Evolutionary conservation across 1,140 invertebrate species (phyloP).

Genomic region (Panulirus ornatus): DNA sequence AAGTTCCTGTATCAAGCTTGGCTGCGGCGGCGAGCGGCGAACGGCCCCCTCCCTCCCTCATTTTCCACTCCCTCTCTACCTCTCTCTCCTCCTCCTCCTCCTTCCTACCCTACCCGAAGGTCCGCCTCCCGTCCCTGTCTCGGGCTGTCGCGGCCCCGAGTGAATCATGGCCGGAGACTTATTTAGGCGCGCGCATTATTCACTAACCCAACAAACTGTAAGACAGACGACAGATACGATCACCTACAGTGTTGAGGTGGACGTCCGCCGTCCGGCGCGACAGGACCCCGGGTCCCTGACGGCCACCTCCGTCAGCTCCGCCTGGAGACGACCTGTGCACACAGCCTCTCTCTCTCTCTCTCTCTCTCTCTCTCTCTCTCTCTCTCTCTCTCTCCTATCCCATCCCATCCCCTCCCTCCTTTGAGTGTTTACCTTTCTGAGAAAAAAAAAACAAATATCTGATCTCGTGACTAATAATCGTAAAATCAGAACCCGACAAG

Average conservation of each 20-base stretch:
- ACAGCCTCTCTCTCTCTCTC: not conserved
- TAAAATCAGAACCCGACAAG: not conserved
- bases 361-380: not conserved
- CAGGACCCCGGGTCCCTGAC: too few relatives aligned
- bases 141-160: not conserved
- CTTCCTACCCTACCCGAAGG: too few relatives aligned
- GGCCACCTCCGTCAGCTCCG: too few relatives aligned
- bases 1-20: not conserved
- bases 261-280: not conserved
- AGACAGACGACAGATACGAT: conserved; percentile 44
- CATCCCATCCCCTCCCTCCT: not conserved
- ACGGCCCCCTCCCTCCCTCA: not conserved
- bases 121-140: not conserved
- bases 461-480: not conserved
- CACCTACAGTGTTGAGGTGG: not conserved
- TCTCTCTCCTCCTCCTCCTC: too few relatives aligned
- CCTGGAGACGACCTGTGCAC: too few relatives aligned
- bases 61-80: too few relatives aligned
- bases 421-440: not conserved
- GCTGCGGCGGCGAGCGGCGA: too few relatives aligned
- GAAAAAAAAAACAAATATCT: not conserved
- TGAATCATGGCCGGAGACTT: conserved; percentile 21
- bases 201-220: conserved; percentile 46
- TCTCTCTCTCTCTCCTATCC: not conserved
- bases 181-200: conserved; percentile 42